Conservation (phyloP, 2,113 vertebrate genomes). For the Tragelaphus buxtoni region DNA sequence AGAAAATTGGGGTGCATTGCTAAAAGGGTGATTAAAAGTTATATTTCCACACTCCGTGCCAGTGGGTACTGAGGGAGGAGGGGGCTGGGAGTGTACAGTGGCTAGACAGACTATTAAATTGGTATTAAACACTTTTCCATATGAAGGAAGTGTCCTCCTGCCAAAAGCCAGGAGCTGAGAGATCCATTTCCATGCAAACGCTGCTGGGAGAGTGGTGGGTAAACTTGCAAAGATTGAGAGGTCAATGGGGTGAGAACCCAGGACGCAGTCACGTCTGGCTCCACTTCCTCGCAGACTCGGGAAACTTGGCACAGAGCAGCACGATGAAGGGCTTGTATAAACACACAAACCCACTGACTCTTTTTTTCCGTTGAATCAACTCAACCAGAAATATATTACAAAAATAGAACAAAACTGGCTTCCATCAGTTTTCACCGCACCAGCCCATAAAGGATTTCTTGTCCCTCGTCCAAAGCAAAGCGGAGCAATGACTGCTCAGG, state of each 20-base stretch:
- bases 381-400: constrained; percentile 69
- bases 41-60: constrained; percentile 74
- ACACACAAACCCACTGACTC: constrained; percentile 78
- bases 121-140: constrained; percentile 86
- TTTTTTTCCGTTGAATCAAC: constrained; percentile 81
- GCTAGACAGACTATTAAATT: constrained; percentile 85
- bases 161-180: constrained; percentile 77
- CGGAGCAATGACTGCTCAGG: not conserved
- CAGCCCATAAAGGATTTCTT: constrained; percentile 72
- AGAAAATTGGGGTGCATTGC: constrained; percentile 63
- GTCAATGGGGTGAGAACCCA: constrained; percentile 83
- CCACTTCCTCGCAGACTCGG: constrained; percentile 81
- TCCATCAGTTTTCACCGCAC: constrained; percentile 73
- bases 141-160: constrained; percentile 81
- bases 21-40: constrained; percentile 54
- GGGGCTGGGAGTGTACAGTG: constrained; percentile 68
- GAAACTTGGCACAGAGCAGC: constrained; percentile 75
- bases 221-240: constrained; percentile 81
- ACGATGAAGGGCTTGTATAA: constrained; percentile 79
- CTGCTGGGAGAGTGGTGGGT: constrained; percentile 77
- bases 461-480: constrained; percentile 58
- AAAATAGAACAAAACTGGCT: constrained; percentile 79
- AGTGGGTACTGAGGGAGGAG: constrained; percentile 50
- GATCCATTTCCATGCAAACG: constrained; percentile 78
- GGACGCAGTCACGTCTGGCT: constrained; percentile 81